These are phyloP conservation scores for Sphinx pinastri DNA, from an alignment of 2,888 invertebrate genomes.

Conservation along the genomic window DNA sequence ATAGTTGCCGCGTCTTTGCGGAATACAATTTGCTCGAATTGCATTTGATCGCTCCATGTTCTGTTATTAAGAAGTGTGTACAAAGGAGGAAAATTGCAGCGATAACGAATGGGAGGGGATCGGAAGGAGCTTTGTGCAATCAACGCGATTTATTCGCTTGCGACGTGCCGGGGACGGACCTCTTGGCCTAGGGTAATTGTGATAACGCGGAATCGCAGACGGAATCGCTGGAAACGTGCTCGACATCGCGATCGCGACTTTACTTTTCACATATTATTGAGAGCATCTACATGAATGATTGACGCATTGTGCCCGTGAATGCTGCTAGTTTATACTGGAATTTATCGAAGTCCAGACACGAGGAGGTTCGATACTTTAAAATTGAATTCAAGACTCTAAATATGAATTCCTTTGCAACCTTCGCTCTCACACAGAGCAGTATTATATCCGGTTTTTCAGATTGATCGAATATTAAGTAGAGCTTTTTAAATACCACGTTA, in stretches of 20 bases:
- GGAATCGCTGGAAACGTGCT: conserved; percentile 54
- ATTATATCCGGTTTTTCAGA: no score
- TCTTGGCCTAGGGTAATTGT: conserved; percentile 59
- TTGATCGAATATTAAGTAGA: no score
- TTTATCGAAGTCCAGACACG: no score
- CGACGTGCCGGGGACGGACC: conserved; percentile 51
- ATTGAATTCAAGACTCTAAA: background rate
- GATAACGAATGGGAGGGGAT: conserved; percentile 76
- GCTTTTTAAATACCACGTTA: no score
- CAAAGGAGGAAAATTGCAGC: conserved; percentile 69
- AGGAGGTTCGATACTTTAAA: background rate
- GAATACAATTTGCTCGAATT: conserved; percentile 49
- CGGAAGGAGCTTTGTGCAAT: conserved; percentile 78
- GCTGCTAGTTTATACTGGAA: no score
- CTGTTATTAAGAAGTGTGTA: conserved; percentile 67
- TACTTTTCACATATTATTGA: background rate
- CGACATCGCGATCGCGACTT: conserved; percentile 46
- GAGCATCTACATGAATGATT: background rate
- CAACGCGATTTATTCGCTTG: conserved; percentile 70
- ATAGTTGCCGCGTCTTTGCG: conserved; percentile 36
- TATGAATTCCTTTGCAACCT: background rate
- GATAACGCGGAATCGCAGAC: conserved; percentile 53
- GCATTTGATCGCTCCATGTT: conserved; percentile 55
- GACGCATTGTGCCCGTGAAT: background rate
- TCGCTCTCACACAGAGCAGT: no score